phyloP scores from a whole-genome alignment of 2,113 vertebrate genomes.

The Tilapia sparmanii region DNA sequence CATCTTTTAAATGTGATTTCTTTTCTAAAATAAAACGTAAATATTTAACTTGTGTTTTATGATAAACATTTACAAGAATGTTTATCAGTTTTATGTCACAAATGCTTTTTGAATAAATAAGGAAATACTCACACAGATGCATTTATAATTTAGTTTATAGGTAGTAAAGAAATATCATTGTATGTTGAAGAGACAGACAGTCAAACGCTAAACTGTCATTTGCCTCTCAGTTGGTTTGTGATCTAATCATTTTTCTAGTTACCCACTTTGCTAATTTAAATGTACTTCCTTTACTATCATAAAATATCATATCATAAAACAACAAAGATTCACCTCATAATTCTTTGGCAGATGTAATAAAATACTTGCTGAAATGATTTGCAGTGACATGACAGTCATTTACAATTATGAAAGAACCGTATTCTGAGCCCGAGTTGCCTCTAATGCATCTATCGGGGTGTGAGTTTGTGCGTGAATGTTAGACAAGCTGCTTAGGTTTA shows the following conservation, averaged over 20 bases:
- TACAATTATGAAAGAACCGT: background rate
- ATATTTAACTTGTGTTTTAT: background rate
- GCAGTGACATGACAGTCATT: background rate
- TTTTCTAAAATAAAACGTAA: background rate
- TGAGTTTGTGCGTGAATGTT: background rate
- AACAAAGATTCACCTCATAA: background rate
- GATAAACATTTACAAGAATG: background rate
- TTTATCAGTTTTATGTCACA: background rate
- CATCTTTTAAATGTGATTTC: background rate
- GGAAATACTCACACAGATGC: background rate
- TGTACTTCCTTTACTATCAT: background rate
- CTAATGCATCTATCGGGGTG: background rate
- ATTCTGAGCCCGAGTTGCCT: background rate
- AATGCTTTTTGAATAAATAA: background rate
- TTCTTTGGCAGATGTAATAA: background rate
- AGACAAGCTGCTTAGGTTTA: too few relatives aligned
- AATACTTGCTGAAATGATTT: background rate
- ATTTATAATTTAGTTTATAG: fast-evolving
- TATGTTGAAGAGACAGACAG: background rate
- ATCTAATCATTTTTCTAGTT: background rate
- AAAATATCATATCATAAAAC: too few relatives aligned
- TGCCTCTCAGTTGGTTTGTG: background rate
- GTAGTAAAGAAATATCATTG: background rate
- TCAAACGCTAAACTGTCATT: fast-evolving
- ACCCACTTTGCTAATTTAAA: background rate